Base-by-base conservation (phyloP, 1,140 invertebrate genomes). In the Monochamus saltuarius region DNA sequence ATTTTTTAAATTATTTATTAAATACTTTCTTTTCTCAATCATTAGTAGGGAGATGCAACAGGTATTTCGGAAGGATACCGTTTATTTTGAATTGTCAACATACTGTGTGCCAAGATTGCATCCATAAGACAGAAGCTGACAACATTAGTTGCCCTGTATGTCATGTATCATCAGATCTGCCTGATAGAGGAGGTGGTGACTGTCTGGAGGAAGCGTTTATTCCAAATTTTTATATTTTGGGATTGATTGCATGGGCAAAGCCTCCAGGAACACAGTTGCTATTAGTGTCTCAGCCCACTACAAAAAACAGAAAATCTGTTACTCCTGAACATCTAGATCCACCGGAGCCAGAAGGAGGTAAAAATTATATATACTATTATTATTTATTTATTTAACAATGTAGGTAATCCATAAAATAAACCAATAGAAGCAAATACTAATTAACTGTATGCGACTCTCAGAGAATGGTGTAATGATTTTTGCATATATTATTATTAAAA, bases 91-190 rank as follows among this genome's bases (percentile, higher is more conserved):
- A 59, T 7, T 66, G 64, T 34, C 37, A 39, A 14, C 64, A 66
- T 36, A 66, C 64, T 3, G 16, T 66, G 9, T 66, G 64, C 43
- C 60, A 62, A 45, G 61, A 62, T 37, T 66, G 64, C 49, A 56
- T 62, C 10, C 50, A 56, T 13, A 54, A 62, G 42, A 43, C n/a
- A 14, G 42, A 55, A 14, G 56, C 38, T 34, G 50, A 61, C 16
- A 35, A 47, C 56, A 19, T 66, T 11, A 47, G 46, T 8, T 66
- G 64, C 13, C 53, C 54, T 34, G 35, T 47, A 9, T 66, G 64
- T 22, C 16, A 34, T 11, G 49, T 16, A 14, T 14, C 46, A 34
- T 46, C 50, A 47, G 16, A 22, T 29, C 11, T 54, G 13, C 16
- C 29, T 7, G 37, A 7, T 13, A 40, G 13, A 36, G 11, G 13